Base-by-base conservation (phyloP, 2,888 invertebrate genomes). In the Sphaerophoria taeniata region DNA sequence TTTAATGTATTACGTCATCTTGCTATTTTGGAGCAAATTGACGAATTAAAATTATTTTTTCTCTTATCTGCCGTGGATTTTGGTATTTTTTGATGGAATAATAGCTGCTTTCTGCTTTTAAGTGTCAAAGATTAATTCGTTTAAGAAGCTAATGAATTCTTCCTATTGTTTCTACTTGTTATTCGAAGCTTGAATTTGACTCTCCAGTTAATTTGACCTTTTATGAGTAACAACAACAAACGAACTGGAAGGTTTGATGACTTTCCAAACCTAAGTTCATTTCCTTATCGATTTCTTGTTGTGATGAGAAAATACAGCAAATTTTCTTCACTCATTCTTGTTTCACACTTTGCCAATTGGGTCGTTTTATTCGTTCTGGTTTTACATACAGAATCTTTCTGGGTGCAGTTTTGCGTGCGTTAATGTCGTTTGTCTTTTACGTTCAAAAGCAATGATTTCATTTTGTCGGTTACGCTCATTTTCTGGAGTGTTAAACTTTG, bases 11-110 rank as follows among this genome's bases (percentile, higher is more conserved):
- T 90, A 90, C 90, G 90, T 90, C 90, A 90, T 89, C 87, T 87
- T 87, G 88, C 89, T 90, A 90, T 90, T 90, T 90, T 88, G 89
- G 89, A 90, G 89, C 87, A 88, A 88, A 73, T 89, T 89, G 88
- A 88, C 89, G 88, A 89, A 90, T 88, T 90, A 89, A 89, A 45
- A 31, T 31, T n/a, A 14, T 47, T 47, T 56, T 56, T 45, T 11
- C 3, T 5, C 12, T 9, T 43, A 11, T 9, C 12, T 47, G 45
- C n/a, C 16, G 43, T 7, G 34, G 34, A 34, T 16, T 49, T 65
- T 65, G 33, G 14, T 49, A 7, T 3, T 31, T 31, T 47, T 47
- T 45, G 34, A 47, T 47, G n/a, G 47, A 63, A 33, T 47, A 33
- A 24, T 24, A 45, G 11, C 6, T 14, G n/a, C 11, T 53, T 31